phyloP scores from a whole-genome alignment of 2,797 vertebrate genomes.

The Salarias fasciatus region DNA sequence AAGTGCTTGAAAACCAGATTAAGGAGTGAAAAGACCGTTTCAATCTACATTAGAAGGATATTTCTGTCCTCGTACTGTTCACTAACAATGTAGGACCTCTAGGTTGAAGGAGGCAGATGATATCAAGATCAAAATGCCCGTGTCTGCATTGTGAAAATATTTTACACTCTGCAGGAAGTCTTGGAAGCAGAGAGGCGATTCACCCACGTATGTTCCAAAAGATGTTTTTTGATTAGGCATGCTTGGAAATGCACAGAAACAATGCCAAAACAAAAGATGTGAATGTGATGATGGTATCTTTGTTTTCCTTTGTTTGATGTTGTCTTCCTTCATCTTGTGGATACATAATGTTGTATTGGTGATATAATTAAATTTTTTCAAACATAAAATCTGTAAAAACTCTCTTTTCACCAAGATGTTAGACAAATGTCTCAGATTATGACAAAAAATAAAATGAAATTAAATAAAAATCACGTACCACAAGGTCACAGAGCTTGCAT shows the following conservation, averaged over 20 bases:
- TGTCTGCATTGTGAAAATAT: conserved; percentile 12
- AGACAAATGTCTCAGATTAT: conserved; percentile 6
- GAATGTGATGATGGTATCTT: conserved; percentile 12
- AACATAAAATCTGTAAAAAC: no score
- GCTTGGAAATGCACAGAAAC: conserved; percentile 7
- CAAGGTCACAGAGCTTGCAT: conserved; percentile 21
- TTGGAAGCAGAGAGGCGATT: conserved; percentile 21
- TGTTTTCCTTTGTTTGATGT: conserved; percentile 13
- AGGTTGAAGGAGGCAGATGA: conserved; percentile 39
- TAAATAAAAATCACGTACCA: neutral
- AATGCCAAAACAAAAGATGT: conserved; percentile 17
- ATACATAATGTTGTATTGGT: neutral
- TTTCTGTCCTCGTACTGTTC: conserved; percentile 29
- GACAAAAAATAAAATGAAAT: neutral
- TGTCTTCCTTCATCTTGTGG: conserved; percentile 11
- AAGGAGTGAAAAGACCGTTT: conserved; percentile 32
- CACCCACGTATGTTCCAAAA: conserved; percentile 16
- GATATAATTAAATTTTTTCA: no score
- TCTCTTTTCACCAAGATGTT: no score
- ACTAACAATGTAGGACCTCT: conserved; percentile 29
- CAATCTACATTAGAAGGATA: conserved; percentile 41
- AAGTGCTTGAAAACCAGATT: conserved; percentile 39
- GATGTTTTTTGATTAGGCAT: conserved; percentile 34
- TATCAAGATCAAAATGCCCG: conserved; percentile 33
- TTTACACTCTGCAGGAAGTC: conserved; percentile 12